phyloP scores from a whole-genome alignment of 2,888 invertebrate genomes.

The Morinoia aosen region DNA sequence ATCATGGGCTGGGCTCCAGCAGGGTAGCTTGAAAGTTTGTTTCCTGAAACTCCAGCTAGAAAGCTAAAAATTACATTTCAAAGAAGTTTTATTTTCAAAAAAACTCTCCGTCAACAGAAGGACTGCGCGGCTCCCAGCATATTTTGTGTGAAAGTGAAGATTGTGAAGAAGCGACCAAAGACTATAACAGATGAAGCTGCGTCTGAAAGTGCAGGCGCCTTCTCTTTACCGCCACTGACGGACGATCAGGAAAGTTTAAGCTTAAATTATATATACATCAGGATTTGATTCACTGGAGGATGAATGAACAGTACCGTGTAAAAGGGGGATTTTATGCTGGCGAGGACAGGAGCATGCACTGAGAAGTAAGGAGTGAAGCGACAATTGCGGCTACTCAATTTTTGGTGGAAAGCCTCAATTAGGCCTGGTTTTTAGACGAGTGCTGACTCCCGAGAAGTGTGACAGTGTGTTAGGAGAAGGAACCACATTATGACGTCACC shows the following conservation, averaged over 20 bases:
- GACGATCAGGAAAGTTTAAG: neutral
- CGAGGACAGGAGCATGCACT: too few relatives aligned
- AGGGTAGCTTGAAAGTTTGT: neutral
- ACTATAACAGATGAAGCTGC: neutral
- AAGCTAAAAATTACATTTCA: neutral
- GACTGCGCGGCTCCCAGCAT: neutral
- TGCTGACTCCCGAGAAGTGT: too few relatives aligned
- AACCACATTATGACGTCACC: neutral
- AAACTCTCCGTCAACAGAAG: neutral
- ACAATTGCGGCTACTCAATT: too few relatives aligned
- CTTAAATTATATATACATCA: neutral
- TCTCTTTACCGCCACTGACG: neutral
- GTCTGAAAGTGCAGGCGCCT: neutral
- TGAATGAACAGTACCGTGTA: too few relatives aligned
- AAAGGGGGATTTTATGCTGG: too few relatives aligned
- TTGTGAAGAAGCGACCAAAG: neutral
- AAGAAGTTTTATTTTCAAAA: neutral
- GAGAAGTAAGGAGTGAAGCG: too few relatives aligned
- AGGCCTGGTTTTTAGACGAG: too few relatives aligned
- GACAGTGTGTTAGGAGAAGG: too few relatives aligned
- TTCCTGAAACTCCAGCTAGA: neutral
- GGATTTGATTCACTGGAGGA: too few relatives aligned
- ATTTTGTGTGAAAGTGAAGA: conserved; percentile 5
- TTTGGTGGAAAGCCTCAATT: too few relatives aligned
- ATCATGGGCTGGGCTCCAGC: neutral